Percentiles rank a stretch among this genome's conserved stretches.
phyloP scores from a whole-genome alignment of 2,888 invertebrate species.

The Baronia brevicornis region DNA sequence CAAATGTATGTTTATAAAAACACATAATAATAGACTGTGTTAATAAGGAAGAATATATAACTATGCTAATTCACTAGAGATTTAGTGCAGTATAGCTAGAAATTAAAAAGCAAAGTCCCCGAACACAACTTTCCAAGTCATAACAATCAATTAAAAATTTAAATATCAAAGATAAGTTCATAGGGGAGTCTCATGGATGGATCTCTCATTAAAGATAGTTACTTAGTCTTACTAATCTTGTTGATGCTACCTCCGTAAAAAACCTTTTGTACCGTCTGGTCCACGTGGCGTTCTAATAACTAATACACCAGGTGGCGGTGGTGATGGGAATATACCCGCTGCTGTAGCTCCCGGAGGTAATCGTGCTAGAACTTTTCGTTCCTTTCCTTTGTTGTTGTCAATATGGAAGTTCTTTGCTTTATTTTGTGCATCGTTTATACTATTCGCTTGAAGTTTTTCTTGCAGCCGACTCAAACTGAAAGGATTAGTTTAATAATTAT shows the following conservation, averaged over 20 bases:
- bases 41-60: too few species aligned
- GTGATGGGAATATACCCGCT: slow-evolving; percentile 55
- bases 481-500: slow-evolving; percentile 17
- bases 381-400: slow-evolving; percentile 56
- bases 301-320: slow-evolving; percentile 62
- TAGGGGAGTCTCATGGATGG: slow-evolving; percentile 14
- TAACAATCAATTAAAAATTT: slow-evolving; percentile 3
- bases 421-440: slow-evolving; percentile 52
- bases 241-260: slow-evolving; percentile 60
- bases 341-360: slow-evolving; percentile 51
- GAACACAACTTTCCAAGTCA: slow-evolving; percentile 1
- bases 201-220: slow-evolving; percentile 5
- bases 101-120: slow-evolving; percentile 4
- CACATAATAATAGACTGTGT: too few species aligned
- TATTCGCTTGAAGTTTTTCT: slow-evolving; percentile 64
- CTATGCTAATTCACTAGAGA: too few species aligned
- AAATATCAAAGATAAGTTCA: slow-evolving; percentile 12
- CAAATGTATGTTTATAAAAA: too few species aligned
- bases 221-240: slow-evolving; percentile 15
- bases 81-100: slow-evolving; percentile 3
- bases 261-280: slow-evolving; percentile 83
- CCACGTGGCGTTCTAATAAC: slow-evolving; percentile 85
- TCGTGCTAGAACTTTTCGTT: slow-evolving; percentile 56
- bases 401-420: slow-evolving; percentile 44
- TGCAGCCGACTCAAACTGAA: slow-evolving; percentile 60